phyloP scores from a whole-genome alignment of 1,140 invertebrate species.

The Brachionus plicatilis region DNA sequence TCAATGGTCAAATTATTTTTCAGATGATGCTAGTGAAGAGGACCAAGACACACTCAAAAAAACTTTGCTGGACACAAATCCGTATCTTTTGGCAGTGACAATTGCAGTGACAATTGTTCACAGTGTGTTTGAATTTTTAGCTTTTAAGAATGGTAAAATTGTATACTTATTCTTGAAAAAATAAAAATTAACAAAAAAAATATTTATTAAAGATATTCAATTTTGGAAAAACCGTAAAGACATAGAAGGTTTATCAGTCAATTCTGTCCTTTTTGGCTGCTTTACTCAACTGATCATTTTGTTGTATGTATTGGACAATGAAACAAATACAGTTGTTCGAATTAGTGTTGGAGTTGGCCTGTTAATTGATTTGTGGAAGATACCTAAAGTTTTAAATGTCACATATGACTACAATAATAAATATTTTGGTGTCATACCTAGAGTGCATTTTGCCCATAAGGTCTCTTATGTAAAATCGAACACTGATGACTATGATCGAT shows the following conservation, averaged over 20 bases:
- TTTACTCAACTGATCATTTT: slow-evolving; percentile 91
- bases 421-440: slow-evolving; percentile 15
- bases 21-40: slow-evolving; percentile 67
- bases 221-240: slow-evolving; percentile 98
- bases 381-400: slow-evolving; percentile 73
- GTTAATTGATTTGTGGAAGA: slow-evolving; percentile 98
- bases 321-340: slow-evolving; percentile 89
- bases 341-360: slow-evolving; percentile 78
- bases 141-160: slow-evolving; percentile 89
- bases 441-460: neutral
- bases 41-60: slow-evolving; percentile 91
- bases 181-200: neutral
- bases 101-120: slow-evolving; percentile 88
- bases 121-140: slow-evolving; percentile 93
- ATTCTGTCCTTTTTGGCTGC: slow-evolving; percentile 98
- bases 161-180: neutral
- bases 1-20: slow-evolving; percentile 53
- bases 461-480: neutral
- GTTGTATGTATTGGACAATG: slow-evolving; percentile 93
- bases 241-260: slow-evolving; percentile 89
- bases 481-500: slow-evolving; percentile 48
- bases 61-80: slow-evolving; percentile 90
- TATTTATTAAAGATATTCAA: slow-evolving; percentile 75
- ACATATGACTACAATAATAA: slow-evolving; percentile 20
- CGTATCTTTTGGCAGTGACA: slow-evolving; percentile 83